phyloP scores from a whole-genome alignment of 2,113 vertebrate genomes.

The Romanogobio albipinnatus region DNA sequence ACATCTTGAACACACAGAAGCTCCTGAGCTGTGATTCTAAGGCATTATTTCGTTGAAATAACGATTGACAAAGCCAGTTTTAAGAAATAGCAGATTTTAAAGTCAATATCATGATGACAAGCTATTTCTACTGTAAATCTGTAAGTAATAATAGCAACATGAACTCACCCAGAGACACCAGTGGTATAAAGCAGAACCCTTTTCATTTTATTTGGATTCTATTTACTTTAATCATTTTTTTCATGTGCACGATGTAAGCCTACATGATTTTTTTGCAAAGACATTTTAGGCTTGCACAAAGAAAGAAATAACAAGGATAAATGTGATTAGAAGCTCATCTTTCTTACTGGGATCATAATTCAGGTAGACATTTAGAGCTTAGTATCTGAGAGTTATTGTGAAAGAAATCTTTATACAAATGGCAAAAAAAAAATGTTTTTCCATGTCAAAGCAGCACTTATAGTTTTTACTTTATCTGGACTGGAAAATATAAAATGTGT shows the following conservation, averaged over 20 bases:
- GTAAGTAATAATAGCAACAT: background rate
- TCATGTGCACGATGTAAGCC: background rate
- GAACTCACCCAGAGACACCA: background rate
- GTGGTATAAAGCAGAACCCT: background rate
- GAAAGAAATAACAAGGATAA: background rate
- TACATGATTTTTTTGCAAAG: background rate
- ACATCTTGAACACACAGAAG: background rate
- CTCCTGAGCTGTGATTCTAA: background rate
- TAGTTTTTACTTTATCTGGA: slow-evolving; percentile 43
- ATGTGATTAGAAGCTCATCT: slow-evolving; percentile 14
- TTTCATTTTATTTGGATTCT: background rate
- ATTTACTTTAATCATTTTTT: background rate
- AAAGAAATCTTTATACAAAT: slow-evolving; percentile 23
- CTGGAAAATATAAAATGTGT: slow-evolving; percentile 51
- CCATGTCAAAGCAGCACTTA: slow-evolving; percentile 11
- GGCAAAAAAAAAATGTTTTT: slow-evolving; percentile 15
- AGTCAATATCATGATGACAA: background rate
- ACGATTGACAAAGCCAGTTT: background rate
- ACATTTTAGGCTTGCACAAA: slow-evolving; percentile 8
- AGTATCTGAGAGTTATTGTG: slow-evolving; percentile 3
- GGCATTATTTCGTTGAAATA: background rate
- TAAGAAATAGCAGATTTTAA: background rate
- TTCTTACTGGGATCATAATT: background rate
- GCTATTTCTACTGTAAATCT: background rate
- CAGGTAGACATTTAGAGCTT: background rate